These are phyloP conservation scores for Andinoacara biseriatus DNA, from an alignment of 2,113 vertebrate genomes.

Conservation along the genomic window DNA sequence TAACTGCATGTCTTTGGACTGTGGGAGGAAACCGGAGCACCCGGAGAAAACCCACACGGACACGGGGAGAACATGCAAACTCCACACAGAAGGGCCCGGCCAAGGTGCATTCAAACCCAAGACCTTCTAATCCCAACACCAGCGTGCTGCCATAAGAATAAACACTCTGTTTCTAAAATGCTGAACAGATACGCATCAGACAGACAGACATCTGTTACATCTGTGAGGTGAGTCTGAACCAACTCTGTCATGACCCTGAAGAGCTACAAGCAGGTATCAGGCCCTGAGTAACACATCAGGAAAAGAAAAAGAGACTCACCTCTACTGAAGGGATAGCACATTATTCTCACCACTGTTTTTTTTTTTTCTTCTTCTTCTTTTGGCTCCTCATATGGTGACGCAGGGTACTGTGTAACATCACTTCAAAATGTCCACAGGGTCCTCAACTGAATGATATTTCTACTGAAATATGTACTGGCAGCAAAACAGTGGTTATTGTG, in stretches of 20 bases:
- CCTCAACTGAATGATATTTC: background rate
- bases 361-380: background rate
- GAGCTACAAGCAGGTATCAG: background rate
- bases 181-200: background rate
- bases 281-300: background rate
- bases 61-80: too few relatives aligned
- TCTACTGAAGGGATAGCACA: background rate
- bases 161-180: accelerated
- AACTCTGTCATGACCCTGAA: background rate
- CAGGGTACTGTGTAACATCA: background rate
- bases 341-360: background rate
- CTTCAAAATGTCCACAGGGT: background rate
- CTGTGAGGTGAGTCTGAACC: background rate
- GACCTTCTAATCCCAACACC: too few relatives aligned
- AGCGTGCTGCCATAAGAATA: background rate
- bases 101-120: too few relatives aligned
- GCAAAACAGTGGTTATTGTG: background rate
- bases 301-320: too few relatives aligned
- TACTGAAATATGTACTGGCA: background rate
- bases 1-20: too few relatives aligned
- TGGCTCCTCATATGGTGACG: background rate
- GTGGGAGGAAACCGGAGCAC: too few relatives aligned
- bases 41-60: too few relatives aligned
- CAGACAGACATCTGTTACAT: background rate
- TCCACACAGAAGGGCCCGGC: too few relatives aligned